phyloP scores from a whole-genome alignment of 2,888 invertebrate species.

The Ctenicera cuprea region DNA sequence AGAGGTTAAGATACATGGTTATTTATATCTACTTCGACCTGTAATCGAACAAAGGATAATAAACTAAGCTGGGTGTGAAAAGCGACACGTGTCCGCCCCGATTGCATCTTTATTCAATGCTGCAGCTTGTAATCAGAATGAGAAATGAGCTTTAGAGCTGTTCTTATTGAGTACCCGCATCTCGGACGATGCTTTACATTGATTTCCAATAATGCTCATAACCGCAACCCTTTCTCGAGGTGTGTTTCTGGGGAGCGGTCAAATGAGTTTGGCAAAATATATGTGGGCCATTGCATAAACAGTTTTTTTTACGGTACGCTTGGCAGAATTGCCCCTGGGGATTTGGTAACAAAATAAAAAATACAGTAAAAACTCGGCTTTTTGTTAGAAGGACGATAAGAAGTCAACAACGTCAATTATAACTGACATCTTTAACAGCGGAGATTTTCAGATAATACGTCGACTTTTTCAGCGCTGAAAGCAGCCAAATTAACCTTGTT shows the following conservation, averaged over 20 bases:
- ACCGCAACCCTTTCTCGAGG: conserved; percentile 31
- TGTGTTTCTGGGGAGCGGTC: conserved; percentile 17
- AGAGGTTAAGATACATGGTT: background rate
- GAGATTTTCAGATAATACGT: conserved; percentile 38
- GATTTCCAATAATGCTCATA: conserved; percentile 31
- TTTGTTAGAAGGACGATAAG: conserved; percentile 28
- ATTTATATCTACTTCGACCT: background rate
- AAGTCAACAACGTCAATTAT: conserved; percentile 43
- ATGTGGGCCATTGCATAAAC: conserved; percentile 5
- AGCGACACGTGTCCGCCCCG: background rate
- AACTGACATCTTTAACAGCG: conserved; percentile 35
- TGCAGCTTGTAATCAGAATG: conserved; percentile 21
- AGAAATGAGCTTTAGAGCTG: conserved; percentile 18
- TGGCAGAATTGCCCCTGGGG: background rate
- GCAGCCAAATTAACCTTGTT: conserved; percentile 33
- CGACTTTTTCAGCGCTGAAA: conserved; percentile 16
- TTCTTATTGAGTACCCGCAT: conserved; percentile 18
- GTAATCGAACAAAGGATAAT: background rate
- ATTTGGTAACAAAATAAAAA: conserved; percentile 19
- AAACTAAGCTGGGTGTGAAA: conserved; percentile 7
- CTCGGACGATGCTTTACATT: conserved; percentile 19
- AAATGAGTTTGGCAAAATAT: background rate
- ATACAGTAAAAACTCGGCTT: conserved; percentile 14
- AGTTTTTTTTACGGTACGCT: background rate
- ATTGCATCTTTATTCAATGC: conserved; percentile 7